Evolutionary conservation across 2,113 vertebrate species (phyloP).

Genomic region (Entelurus aequoreus): DNA sequence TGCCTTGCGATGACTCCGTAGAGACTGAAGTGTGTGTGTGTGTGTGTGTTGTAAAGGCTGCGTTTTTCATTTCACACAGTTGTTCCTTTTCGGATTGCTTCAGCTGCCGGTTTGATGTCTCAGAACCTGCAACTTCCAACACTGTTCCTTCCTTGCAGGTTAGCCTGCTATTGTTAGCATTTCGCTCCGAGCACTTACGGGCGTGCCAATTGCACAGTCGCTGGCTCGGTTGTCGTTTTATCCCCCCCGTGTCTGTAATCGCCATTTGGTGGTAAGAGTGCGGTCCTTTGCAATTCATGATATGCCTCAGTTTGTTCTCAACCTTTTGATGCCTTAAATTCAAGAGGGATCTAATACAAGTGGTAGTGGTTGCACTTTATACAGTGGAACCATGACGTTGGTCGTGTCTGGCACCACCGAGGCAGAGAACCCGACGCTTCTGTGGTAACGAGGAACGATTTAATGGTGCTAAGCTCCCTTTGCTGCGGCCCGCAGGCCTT

Average conservation of each 20-base stretch:
- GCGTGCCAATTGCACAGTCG: neutral
- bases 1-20: constrained; percentile 4
- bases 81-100: neutral
- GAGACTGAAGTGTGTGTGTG: neutral
- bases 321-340: constrained; percentile 57
- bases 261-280: neutral
- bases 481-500: constrained; percentile 74
- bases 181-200: neutral
- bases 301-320: neutral
- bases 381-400: neutral
- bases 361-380: constrained; percentile 9
- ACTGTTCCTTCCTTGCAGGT: neutral
- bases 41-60: neutral
- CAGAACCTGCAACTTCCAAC: too few species aligned
- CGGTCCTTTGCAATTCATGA: neutral
- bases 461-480: constrained; percentile 87
- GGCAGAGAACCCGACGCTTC: constrained; percentile 2
- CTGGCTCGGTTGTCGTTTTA: neutral
- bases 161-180: constrained; percentile 2
- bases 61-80: neutral
- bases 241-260: neutral
- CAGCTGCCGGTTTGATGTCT: neutral
- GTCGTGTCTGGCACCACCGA: neutral
- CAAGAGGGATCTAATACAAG: constrained; percentile 30
- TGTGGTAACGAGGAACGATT: constrained; percentile 74